Base-by-base conservation (phyloP, 2,888 invertebrate species). In the Pheosia tremula region DNA sequence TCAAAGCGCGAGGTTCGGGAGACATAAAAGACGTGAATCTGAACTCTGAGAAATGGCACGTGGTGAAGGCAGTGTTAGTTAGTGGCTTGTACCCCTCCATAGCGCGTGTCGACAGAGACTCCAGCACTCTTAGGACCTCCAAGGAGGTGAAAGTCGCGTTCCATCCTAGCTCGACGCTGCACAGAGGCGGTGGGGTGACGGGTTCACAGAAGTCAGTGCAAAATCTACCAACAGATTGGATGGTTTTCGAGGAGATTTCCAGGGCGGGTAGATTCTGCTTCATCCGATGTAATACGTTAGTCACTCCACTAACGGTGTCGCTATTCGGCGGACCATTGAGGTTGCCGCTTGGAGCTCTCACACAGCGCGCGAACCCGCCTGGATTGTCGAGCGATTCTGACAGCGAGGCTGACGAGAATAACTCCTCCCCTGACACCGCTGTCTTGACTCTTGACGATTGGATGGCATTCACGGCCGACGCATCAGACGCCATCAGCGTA, bases 21-120 rank as follows among this genome's bases (percentile, higher is more conserved):
- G 84, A 84, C 58, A 84, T 84, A 3, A 84, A 84, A 71, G 97
- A 97, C 79, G 94, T 98, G 49, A 99, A 99, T 88, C 86, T 94
- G 1, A 97, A 98, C 89, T 96, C 97, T 0, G 96, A 97, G 76
- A 96, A 97, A 81, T 98, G 98, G 98, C 96, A 98, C 10, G 95
- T 99, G 60, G 96, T 99, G 0, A 99, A 99, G 83, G 97, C 97
- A 0, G 97, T 98, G 3, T 91, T 99, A 45, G 96, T 96, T 39
- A 97, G 97, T 4, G 99, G 99, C 0, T 94, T 97, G 64, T 99
- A 99, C 88, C 99, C 99, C 0, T 97, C 98, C 75, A 87, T 99
- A 54, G 97, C 97, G 24, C 94, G 96, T 36, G 95, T 97, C 1
- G 96, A 97, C 82, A 89, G 96, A 11, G 95, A 95, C 37, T 94